These are phyloP conservation scores for Trachelus tabidus DNA, from an alignment of 2,888 invertebrate genomes.

Conservation along the genomic window DNA sequence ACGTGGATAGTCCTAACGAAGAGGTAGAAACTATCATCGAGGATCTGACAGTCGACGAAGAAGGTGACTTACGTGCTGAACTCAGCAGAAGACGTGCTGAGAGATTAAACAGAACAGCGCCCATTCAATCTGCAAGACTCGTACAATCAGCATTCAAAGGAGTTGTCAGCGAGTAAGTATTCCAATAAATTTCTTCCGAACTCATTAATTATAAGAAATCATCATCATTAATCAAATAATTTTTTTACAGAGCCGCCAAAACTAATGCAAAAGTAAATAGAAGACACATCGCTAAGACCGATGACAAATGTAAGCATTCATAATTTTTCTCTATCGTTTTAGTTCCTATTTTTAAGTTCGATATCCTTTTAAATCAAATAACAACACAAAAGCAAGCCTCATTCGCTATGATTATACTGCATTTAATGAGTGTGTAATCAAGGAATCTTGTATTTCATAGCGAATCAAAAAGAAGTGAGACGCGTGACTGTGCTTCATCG, in stretches of 20 bases:
- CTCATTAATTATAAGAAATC: neutral
- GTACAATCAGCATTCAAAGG: constrained; percentile 69
- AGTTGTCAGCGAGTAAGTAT: constrained; percentile 67
- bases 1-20: constrained; percentile 39
- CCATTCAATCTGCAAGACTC: constrained; percentile 66
- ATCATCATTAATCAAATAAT: neutral
- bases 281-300: constrained; percentile 50
- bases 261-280: constrained; percentile 55
- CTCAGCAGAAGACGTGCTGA: constrained; percentile 69
- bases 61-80: constrained; percentile 68
- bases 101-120: constrained; percentile 63
- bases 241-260: constrained; percentile 49
- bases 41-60: constrained; percentile 51
- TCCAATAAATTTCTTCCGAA: neutral
- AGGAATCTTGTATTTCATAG: constrained; percentile 26
- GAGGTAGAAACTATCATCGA: constrained; percentile 40
- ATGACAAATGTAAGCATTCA: constrained; percentile 54
- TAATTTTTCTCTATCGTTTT: neutral
- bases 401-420: neutral
- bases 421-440: neutral
- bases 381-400: neutral
- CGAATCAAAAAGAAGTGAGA: constrained; percentile 52
- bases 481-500: constrained; percentile 56
- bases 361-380: neutral
- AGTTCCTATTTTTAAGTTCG: neutral